Conservation (phyloP, 2,888 invertebrate genomes). For the Pheosia tremula region DNA sequence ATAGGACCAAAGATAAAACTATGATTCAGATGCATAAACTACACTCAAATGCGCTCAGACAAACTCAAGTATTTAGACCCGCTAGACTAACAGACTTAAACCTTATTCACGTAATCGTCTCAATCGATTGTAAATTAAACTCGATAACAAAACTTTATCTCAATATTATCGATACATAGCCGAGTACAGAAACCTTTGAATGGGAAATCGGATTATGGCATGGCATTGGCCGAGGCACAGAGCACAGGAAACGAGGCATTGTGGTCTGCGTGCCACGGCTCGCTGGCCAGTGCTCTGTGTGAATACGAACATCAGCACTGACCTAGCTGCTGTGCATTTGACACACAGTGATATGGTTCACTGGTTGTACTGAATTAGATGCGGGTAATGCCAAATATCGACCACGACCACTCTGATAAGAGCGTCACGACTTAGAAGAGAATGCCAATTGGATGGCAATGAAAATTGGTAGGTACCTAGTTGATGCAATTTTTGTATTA, state of each 20-base stretch:
- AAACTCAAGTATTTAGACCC: too few species aligned
- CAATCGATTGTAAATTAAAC: too few species aligned
- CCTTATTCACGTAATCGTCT: too few species aligned
- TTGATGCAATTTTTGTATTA: too few species aligned
- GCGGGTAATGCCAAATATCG: background rate
- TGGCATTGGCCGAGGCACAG: constrained; percentile 36
- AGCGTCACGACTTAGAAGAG: too few species aligned
- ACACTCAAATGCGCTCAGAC: too few species aligned
- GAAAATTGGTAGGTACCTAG: too few species aligned
- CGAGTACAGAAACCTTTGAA: constrained; percentile 30
- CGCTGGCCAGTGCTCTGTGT: constrained; percentile 33
- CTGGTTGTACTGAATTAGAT: constrained; percentile 16
- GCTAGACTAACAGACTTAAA: too few species aligned
- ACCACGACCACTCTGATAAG: too few species aligned
- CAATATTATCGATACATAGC: constrained; percentile 3
- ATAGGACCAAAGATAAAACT: too few species aligned
- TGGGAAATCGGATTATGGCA: constrained; percentile 49
- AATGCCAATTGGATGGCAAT: background rate
- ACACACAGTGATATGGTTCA: constrained; percentile 27
- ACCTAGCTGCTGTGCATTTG: constrained; percentile 37
- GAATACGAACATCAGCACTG: constrained; percentile 26
- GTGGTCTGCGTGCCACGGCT: constrained; percentile 45
- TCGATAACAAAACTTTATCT: background rate
- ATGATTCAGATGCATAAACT: too few species aligned
- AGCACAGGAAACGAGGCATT: constrained; percentile 51